Base-by-base conservation (phyloP, 2,113 vertebrate species). In the Phylloscopus trochilus region DNA sequence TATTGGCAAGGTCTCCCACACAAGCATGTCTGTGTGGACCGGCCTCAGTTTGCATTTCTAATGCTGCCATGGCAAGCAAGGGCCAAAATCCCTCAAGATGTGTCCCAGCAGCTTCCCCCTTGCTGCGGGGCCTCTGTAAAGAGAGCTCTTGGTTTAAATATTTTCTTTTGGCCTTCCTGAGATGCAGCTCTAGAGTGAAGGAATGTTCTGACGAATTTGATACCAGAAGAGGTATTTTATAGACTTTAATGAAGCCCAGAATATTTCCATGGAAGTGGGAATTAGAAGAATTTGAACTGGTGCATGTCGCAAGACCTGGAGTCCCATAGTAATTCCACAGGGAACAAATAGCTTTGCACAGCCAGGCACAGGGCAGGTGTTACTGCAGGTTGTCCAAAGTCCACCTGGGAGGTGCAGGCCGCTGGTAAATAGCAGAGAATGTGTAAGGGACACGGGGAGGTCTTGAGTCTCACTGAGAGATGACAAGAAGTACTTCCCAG, bases 371-470 rank as follows among this genome's bases (percentile, higher is more conserved):
- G 47, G 66, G 52, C 56, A 62, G 66, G 60, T 4, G 15, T 64
- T 89, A 62, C 5, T 77, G 19, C 47, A 33, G 27, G 19, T 12
- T 74, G 92, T 79, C 43, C 72, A 88, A 96, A 97, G 91, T 84
- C 83, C 74, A 1, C 5, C 0, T 22, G 76, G 69, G 52, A 95
- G 88, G 26, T 73, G 51, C 16, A 5, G 31, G 22, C 47, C 46
- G 41, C 14, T 12, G n/a, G 63, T 52, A 51, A 78, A 79, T 2
- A 84, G 67, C 62, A 67, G 44, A 35, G 72, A 68, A 53, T 44
- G 77, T 26, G 56, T 22, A 52, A 66, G 75, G 41, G 62, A 68
- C 43, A 27, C 5, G 31, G 31, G 46, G 80, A 70, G 35, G 60
- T 27, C 69, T 64, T 3, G 43, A 72, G 47, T 31, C 22, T 64